A percentile compares a stretch with the other conserved stretches of the same genome.
These are phyloP conservation scores for Phaedon cochleariae DNA, from an alignment of 2,888 invertebrate genomes.

Conservation along the genomic window DNA sequence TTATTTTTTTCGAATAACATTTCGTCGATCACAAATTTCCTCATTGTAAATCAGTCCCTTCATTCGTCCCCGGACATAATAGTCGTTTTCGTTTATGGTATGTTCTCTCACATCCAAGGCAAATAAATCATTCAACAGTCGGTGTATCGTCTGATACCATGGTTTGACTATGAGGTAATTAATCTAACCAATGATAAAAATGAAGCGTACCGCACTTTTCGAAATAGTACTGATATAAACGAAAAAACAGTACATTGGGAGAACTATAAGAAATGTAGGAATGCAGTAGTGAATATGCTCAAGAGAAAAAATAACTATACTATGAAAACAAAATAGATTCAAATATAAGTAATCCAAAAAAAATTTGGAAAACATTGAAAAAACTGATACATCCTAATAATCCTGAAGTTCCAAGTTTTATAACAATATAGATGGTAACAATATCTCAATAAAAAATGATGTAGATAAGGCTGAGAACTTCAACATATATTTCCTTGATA, in stretches of 20 bases:
- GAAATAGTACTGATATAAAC: background rate
- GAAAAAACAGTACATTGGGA: constrained; percentile 5
- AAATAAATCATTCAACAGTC: too few species aligned
- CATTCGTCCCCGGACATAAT: too few species aligned
- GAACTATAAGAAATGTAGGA: background rate
- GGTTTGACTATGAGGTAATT: constrained; percentile 7
- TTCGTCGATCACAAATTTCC: too few species aligned
- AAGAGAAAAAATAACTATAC: background rate
- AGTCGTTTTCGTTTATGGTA: too few species aligned
- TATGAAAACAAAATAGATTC: constrained; percentile 2
- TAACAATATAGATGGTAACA: background rate
- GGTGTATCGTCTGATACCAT: too few species aligned
- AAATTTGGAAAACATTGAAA: constrained; percentile 13
- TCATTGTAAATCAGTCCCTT: too few species aligned
- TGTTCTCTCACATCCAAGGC: too few species aligned
- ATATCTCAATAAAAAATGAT: background rate
- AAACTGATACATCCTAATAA: constrained; percentile 4
- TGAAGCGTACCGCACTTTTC: background rate
- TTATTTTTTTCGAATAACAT: too few species aligned
- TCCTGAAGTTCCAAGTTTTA: background rate
- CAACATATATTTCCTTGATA: constrained; percentile 10
- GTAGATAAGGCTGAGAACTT: constrained; percentile 2
- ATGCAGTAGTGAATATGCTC: background rate
- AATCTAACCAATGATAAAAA: background rate
- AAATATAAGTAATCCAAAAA: background rate